Base-by-base conservation (phyloP, 2,797 vertebrate species). In the Ptychadena robeensis region DNA sequence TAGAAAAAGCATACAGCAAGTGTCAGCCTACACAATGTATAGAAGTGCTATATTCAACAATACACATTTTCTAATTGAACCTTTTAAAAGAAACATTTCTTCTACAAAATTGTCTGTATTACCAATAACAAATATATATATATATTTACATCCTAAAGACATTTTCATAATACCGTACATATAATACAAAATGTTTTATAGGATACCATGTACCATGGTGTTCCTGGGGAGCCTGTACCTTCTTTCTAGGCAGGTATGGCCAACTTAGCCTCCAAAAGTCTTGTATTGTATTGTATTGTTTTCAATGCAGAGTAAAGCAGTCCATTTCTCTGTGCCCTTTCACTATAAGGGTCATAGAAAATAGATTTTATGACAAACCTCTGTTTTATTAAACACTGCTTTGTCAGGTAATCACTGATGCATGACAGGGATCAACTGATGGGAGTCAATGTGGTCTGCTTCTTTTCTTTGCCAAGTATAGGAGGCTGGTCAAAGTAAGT, bases 91-190 rank as follows among this genome's bases (percentile, higher is more conserved):
- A 53, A 22, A 22, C 44, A n/a, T 15, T 9, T 3, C 34, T 48
- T 48, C 4, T 18, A 48, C 12, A 38, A 9, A 1, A 1, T 1
- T 38, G 2, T 40, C 38, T 40, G 38, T 40, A 0, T 40, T 40
- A 12, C 2, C 12, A 4, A 6, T 5, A 40, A 15, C 2, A 40
- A 12, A 40, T 12, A 40, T 48, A 2, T 86, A 37, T 44, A 88
- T 89, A 79, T 85, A 82, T 65, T 88, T 85, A 87, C 79, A 35
- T 72, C 86, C 82, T 88, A 88, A 86, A 75, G 28, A 84, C 66
- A 82, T 86, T 89, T 86, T 14, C 83, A 67, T 81, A 85, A 90
- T 89, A 87, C 44, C 6, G 44, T 53, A 53, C 22, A 18, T 5
- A 53, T 53, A 22, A 53, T 22, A 53, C 7, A 53, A 22, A 53